Percentiles rank a stretch among this genome's conserved stretches.
phyloP scores from a whole-genome alignment of 1,140 invertebrate species.

The Pseudomyrmex concolor region DNA sequence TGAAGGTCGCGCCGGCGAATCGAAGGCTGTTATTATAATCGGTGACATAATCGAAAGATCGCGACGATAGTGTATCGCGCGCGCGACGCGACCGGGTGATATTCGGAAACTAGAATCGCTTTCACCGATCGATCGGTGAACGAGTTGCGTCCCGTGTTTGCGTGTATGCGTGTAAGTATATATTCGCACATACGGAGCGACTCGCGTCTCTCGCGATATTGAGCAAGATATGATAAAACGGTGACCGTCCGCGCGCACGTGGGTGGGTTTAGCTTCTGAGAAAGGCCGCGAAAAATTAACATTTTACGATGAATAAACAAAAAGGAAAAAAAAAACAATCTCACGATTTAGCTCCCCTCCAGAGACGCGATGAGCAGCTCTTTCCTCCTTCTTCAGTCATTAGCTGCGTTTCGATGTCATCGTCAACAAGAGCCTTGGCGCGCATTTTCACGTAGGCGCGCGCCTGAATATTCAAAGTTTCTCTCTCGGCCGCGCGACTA shows the following conservation, averaged over 20 bases:
- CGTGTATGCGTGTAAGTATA: neutral
- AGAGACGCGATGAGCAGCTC: neutral
- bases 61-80: neutral
- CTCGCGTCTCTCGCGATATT: neutral
- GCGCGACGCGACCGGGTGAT: neutral
- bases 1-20: conserved; percentile 1
- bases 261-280: neutral
- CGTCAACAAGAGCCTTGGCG: conserved; percentile 61
- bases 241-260: neutral
- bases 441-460: conserved; percentile 74
- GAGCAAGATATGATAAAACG: conserved; percentile 35
- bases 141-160: too few relatives aligned
- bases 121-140: neutral
- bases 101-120: neutral
- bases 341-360: too few relatives aligned
- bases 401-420: conserved; percentile 44
- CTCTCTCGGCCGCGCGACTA: conserved; percentile 65
- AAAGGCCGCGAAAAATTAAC: too few relatives aligned
- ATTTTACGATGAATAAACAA: too few relatives aligned
- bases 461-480: conserved; percentile 81
- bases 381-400: conserved; percentile 12
- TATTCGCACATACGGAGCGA: neutral
- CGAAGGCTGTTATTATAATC: conserved; percentile 41
- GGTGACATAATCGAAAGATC: conserved; percentile 44
- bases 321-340: too few relatives aligned